Evolutionary conservation across 2,113 vertebrate genomes (phyloP), one percentile per base, ranked within the genome.

Genomic region (Oxygymnocypris stewartii): DNA sequence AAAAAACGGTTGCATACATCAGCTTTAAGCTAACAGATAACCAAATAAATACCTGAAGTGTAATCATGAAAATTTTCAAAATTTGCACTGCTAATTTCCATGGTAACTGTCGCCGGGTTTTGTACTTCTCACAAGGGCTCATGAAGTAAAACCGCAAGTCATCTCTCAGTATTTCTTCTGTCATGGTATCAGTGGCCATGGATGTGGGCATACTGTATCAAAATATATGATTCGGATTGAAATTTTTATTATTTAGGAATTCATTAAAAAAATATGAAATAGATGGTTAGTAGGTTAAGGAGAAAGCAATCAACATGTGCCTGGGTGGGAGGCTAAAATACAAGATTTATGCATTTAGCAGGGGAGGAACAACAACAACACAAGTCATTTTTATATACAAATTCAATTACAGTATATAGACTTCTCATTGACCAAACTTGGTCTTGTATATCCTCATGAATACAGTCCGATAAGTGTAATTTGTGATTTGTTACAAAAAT

Each of bases 111-210:
- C 67, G 89, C 84, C 98, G 93, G 87, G 97, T 96, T 93, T 93
- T 93, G 93, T 97, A 99, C 91, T 99, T 99, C 92, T 99, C 97
- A 95, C 98, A 99, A 0, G 98, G 98, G 85, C 94, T 99, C 98
- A 99, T 99, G 91, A 99, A 99, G 93, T 99, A 99, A 90, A 96
- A 99, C 86, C 88, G 96, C 86, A 99, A 93, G 92, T 99, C 98
- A 88, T 97, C 95, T 90, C 95, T 96, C 88, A 99, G 92, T 11
- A 80, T 87, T 0, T 91, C 80, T 88, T 97, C 97, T 80, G 93
- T 95, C 54, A 95, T 91, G 23, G 92, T 37, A 74, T 97, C 97
- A 63, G 92, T 93, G 42, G 91, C 90, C 91, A 92, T 90, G 82
- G 87, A 89, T 35, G 92, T 94, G 90, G 96, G 96, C 93, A 90